Conservation (phyloP, 2,888 invertebrate species). For the Euzetes globulus region DNA sequence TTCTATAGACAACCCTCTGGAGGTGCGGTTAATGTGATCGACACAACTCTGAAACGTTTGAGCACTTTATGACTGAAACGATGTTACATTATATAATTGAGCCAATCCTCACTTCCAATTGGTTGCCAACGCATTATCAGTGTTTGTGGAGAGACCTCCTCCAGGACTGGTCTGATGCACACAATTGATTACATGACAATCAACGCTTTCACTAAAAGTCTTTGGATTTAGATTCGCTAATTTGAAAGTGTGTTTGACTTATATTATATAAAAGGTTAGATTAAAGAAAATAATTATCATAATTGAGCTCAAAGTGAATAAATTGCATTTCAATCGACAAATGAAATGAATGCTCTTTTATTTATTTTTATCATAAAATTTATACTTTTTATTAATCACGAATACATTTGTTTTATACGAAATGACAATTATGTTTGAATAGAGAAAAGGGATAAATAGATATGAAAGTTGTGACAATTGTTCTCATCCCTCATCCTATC, state of each 20-base stretch:
- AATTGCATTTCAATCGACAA: no score
- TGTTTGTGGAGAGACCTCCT: not conserved
- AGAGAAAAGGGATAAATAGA: no score
- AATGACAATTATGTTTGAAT: no score
- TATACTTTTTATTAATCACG: no score
- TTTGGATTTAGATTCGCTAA: slow-evolving; percentile 4
- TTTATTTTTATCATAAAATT: no score
- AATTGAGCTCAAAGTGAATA: no score
- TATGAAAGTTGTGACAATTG: no score
- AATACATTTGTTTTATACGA: no score
- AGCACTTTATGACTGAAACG: not conserved
- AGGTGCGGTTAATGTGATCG: not conserved
- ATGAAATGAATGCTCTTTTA: no score
- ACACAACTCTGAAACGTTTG: not conserved
- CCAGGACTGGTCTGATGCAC: not conserved
- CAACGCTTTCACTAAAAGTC: not conserved
- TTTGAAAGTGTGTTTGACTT: slow-evolving; percentile 5
- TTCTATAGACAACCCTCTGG: slow-evolving; percentile 3
- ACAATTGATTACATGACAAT: not conserved
- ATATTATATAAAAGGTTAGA: not conserved
- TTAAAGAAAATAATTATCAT: no score
- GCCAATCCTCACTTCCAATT: not conserved
- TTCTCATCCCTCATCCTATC: no score
- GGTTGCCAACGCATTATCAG: slow-evolving; percentile 4
- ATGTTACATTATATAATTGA: not conserved